Conservation (phyloP, 2,888 invertebrate species). For the Mythimna vitellina region DNA sequence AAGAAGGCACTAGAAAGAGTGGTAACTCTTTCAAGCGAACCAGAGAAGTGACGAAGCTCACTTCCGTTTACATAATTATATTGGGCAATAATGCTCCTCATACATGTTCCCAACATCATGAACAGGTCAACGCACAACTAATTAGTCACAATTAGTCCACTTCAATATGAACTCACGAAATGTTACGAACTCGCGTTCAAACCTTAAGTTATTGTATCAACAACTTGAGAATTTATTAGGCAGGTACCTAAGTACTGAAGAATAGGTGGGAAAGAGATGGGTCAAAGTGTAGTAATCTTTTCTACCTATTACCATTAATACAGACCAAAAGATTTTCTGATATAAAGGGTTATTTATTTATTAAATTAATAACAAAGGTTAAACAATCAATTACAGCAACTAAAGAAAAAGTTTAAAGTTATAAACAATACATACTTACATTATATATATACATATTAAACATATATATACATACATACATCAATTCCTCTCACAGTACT, state of each 20-base stretch:
- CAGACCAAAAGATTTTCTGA: too few species aligned
- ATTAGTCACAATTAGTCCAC: slow-evolving; percentile 81
- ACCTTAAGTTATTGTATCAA: slow-evolving; percentile 71
- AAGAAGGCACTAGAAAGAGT: background rate
- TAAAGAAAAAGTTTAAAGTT: too few species aligned
- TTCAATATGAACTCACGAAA: slow-evolving; percentile 72
- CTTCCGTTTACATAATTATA: background rate
- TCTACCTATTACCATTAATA: slow-evolving; percentile 34
- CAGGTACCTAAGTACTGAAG: slow-evolving; percentile 39
- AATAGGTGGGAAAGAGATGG: slow-evolving; percentile 33
- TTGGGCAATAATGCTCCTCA: slow-evolving; percentile 19
- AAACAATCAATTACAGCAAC: too few species aligned
- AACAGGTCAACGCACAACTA: slow-evolving; percentile 77
- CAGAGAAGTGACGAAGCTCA: background rate
- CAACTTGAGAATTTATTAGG: slow-evolving; percentile 61
- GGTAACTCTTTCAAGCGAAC: too few species aligned
- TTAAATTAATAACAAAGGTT: too few species aligned
- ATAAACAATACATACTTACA: too few species aligned
- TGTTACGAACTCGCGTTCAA: slow-evolving; percentile 77
- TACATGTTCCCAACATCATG: slow-evolving; percentile 20
- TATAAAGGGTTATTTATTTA: too few species aligned
- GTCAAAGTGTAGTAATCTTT: slow-evolving; percentile 4
- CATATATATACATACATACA: too few species aligned
- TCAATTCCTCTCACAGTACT: too few species aligned
- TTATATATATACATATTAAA: too few species aligned